Evolutionary conservation across 2,888 invertebrate genomes (phyloP).

Genomic region (Cryptus viduatorius): DNA sequence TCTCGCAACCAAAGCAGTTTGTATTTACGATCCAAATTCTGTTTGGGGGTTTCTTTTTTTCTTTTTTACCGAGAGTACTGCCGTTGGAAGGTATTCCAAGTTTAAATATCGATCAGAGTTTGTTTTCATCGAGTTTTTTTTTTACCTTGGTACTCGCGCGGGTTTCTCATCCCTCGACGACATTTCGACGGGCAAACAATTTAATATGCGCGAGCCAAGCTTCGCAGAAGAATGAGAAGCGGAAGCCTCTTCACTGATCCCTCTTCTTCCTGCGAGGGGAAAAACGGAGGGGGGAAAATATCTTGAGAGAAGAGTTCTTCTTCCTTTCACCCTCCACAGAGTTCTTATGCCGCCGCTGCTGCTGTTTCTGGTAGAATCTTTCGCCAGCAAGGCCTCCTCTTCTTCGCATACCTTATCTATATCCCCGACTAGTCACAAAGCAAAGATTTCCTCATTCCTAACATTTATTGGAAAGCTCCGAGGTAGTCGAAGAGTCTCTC

Average conservation of each 20-base stretch:
- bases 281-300: conserved; percentile 40
- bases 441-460: conserved; percentile 72
- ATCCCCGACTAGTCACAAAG: conserved; percentile 77
- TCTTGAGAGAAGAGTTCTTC: conserved; percentile 52
- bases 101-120: conserved; percentile 56
- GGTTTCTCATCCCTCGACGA: conserved; percentile 67
- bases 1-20: neutral
- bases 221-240: conserved; percentile 19
- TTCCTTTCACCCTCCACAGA: conserved; percentile 48
- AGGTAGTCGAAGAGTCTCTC: conserved; percentile 45
- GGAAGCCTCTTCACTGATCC: conserved; percentile 63
- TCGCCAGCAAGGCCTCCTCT: conserved; percentile 14
- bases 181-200: conserved; percentile 76
- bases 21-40: neutral
- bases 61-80: neutral
- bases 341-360: conserved; percentile 26
- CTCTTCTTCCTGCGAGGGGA: conserved; percentile 58
- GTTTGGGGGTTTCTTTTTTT: neutral
- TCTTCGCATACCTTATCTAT: conserved; percentile 78
- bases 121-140: conserved; percentile 32
- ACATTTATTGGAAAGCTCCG: conserved; percentile 78
- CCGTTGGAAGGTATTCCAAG: neutral
- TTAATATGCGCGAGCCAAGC: conserved; percentile 78
- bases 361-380: conserved; percentile 42
- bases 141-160: conserved; percentile 8